A percentile compares a stretch with the other conserved stretches of the same genome.
phyloP scores from a whole-genome alignment of 2,797 vertebrate species.

The Selene dorsalis region DNA sequence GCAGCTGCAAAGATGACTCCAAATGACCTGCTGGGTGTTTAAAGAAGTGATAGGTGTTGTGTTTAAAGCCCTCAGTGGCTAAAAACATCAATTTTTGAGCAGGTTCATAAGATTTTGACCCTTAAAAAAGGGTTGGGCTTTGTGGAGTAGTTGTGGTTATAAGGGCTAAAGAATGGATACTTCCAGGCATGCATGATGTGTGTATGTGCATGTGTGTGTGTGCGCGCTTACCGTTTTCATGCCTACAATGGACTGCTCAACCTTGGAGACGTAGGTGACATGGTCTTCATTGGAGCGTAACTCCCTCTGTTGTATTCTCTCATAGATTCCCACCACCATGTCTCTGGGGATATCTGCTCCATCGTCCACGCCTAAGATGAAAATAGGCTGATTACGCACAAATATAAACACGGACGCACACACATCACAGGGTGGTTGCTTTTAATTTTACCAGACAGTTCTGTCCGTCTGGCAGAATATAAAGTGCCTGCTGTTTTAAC shows the following conservation, averaged over 20 bases:
- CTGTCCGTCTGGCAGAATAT: constrained; percentile 11
- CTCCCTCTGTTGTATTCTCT: constrained; percentile 96
- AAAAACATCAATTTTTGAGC: neutral
- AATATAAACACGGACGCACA: neutral
- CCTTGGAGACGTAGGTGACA: constrained; percentile 98
- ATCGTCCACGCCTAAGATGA: constrained; percentile 91
- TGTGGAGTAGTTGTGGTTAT: neutral
- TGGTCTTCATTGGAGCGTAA: constrained; percentile 98
- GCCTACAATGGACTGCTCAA: constrained; percentile 96
- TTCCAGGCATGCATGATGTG: too few species aligned
- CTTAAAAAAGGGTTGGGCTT: neutral
- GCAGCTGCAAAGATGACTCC: neutral
- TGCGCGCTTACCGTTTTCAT: constrained; percentile 91
- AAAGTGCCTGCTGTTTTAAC: constrained; percentile 12
- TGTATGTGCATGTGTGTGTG: neutral
- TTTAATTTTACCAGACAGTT: constrained; percentile 1
- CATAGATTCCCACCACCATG: constrained; percentile 98
- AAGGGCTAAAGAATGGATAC: neutral
- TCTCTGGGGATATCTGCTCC: constrained; percentile 98
- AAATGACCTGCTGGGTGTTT: neutral
- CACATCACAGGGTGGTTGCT: neutral
- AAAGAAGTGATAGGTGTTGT: neutral
- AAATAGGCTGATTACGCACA: constrained; percentile 17
- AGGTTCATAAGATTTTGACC: neutral
- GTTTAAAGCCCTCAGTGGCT: neutral